Base-by-base conservation (phyloP, 2,113 vertebrate species). In the Delphinus delphis region DNA sequence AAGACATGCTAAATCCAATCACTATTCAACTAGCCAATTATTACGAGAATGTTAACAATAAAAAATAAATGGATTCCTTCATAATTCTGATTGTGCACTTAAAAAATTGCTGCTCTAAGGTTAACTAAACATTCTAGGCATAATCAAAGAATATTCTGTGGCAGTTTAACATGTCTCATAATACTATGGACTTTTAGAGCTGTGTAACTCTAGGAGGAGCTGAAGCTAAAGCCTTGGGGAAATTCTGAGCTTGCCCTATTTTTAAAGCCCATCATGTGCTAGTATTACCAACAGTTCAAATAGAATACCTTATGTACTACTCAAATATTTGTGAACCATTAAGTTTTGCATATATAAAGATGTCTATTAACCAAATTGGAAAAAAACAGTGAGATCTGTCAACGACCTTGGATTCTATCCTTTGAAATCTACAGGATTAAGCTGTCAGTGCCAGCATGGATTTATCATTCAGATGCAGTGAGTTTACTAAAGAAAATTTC, bases 241-340 rank as follows among this genome's bases (percentile, higher is more conserved):
- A 87, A 84, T 90, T 93, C 50, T 84, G 67, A 83, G 17, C 21
- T 60, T 96, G 53, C 58, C 60, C 21, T 87, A 41, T 77, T 96
- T 96, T 62, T 93, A 83, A 95, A 94, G 41, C 68, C 21, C 33
- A 93, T 28, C 38, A 65, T 28, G 26, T 8, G 47, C 62, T 53
- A 73, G 21, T 79, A 94, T 82, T 71, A 80, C 14, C 41, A 94
- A 90, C 23, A 93, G 41, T 81, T 90, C 65, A 94, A 96, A 90
- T 0, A 96, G 33, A 88, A 84, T 81, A 77, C 28, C 28, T 90
- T 70, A 79, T 80, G 38, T 33, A 15, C 65, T 93, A 68, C 84
- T 96, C 77, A 96, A 96, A 95, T 97, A 98, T 95, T 88, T 97
- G 38, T 85, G 71, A 71, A 82, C 14, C 70, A 88, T 81, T 96